Percentiles rank a stretch among this genome's conserved stretches.
phyloP scores from a whole-genome alignment of 2,888 invertebrate genomes.

The Bhutanitis thaidina region DNA sequence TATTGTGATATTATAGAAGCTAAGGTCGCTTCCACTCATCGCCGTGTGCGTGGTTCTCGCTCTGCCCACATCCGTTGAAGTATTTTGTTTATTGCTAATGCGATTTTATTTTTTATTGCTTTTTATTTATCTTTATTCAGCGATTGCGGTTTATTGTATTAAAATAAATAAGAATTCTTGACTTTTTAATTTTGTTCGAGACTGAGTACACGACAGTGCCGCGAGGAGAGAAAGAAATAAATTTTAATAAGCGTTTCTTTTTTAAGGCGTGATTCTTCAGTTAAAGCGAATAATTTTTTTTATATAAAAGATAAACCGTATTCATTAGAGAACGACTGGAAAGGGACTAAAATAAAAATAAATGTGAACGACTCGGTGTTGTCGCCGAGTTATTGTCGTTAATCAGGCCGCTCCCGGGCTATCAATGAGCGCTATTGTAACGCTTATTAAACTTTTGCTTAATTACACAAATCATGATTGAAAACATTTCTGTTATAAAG shows the following conservation, averaged over 20 bases:
- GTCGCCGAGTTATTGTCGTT: constrained; percentile 75
- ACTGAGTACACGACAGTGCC: constrained; percentile 75
- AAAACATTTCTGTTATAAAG: neutral
- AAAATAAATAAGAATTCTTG: constrained; percentile 80
- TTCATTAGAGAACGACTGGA: constrained; percentile 79
- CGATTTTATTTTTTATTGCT: constrained; percentile 80
- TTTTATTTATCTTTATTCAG: constrained; percentile 81
- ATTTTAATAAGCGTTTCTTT: constrained; percentile 80
- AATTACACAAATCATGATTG: constrained; percentile 39
- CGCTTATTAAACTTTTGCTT: constrained; percentile 57
- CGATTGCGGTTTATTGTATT: constrained; percentile 81
- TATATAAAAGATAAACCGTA: constrained; percentile 79
- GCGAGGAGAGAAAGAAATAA: constrained; percentile 78
- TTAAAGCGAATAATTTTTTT: constrained; percentile 78
- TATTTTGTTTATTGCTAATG: constrained; percentile 81
- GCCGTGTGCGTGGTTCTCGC: constrained; percentile 57
- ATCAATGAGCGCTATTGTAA: constrained; percentile 50
- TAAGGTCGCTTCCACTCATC: constrained; percentile 47
- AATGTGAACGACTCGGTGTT: constrained; percentile 71
- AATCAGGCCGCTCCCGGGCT: constrained; percentile 62
- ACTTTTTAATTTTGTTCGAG: constrained; percentile 79
- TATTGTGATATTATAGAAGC: constrained; percentile 16
- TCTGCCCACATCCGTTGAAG: constrained; percentile 79
- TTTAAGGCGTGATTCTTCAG: constrained; percentile 80
- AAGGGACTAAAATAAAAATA: constrained; percentile 76